Evolutionary conservation across 2,113 vertebrate species (phyloP), one percentile per base, ranked within the genome.

Genomic region (Entosphenus tridentatus): DNA sequence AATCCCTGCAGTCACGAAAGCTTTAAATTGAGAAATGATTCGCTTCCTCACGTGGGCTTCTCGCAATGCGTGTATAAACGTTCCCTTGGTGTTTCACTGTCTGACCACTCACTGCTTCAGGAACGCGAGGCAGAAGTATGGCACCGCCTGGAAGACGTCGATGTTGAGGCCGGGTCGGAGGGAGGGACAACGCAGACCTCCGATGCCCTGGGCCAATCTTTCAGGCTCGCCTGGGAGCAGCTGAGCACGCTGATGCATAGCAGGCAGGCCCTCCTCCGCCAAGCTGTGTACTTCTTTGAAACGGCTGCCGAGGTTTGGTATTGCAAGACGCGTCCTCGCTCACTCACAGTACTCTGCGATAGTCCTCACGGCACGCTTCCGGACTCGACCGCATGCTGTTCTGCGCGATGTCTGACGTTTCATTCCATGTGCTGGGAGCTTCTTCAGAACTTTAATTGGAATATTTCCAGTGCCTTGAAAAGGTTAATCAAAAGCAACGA

Each of bases 141-240:
- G 78, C 74, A 82, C 56, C 77, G 87, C 71, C 74, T 89, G 73
- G 73, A 74, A n/a, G 79, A 87, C 78, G 86, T 85, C 57, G 86
- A 89, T 75, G 79, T 76, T 68, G 77, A 75, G 11, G 83, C 84
- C 55, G 81, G 82, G 9, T 80, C 81, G 67, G 80, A 81, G 72
- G 72, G 76, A 74, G 77, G 79, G 54, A 81, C 83, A 69, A 76
- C 75, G 65, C 78, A 75, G 39, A 79, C 92, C 71, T 82, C 81
- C 1, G 74, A 81, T 2, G 88, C 87, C 58, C 92, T 96, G 89
- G 84, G 78, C 1, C 69, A 76, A 1, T 86, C 84, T 1, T 79
- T 95, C 72, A 86, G 77, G 0, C 82, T 87, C 68, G 88, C 86
- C 1, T 96, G 91, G 91, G 75, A 74, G 55, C 75, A 82, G 11